A percentile compares a stretch with the other conserved stretches of the same genome.
Evolutionary conservation across 1,140 invertebrate genomes (phyloP).

Genomic region (Vollenhovia emeryi): DNA sequence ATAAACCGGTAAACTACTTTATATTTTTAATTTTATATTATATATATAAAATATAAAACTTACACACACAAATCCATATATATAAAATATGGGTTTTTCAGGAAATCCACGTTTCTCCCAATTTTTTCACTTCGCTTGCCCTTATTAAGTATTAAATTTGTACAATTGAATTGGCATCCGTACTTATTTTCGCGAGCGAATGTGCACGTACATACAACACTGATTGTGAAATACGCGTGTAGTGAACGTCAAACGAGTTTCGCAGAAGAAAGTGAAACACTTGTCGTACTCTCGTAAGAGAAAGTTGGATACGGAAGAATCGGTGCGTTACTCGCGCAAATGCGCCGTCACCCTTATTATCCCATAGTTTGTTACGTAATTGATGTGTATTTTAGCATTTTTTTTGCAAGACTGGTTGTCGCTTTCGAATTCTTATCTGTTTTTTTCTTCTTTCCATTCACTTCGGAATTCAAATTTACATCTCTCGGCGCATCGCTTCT

Average conservation of each 20-base stretch:
- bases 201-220: not conserved
- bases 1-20: not conserved
- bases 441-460: not conserved
- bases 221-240: slow-evolving; percentile 80
- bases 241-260: slow-evolving; percentile 71
- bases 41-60: not conserved
- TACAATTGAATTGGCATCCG: slow-evolving; percentile 2
- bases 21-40: not conserved
- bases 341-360: slow-evolving; percentile 62
- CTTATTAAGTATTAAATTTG: not conserved
- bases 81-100: slow-evolving; percentile 8
- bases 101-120: not conserved
- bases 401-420: not conserved
- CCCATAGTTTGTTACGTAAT: slow-evolving; percentile 65
- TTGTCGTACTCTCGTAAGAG: slow-evolving; percentile 56
- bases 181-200: not conserved
- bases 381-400: slow-evolving; percentile 22
- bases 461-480: not conserved
- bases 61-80: not conserved
- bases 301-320: slow-evolving; percentile 73
- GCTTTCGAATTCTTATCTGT: slow-evolving; percentile 10
- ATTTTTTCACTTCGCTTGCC: not conserved
- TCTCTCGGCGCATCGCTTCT: not conserved
- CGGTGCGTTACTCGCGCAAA: slow-evolving; percentile 50
- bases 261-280: slow-evolving; percentile 72